Evolutionary conservation across 1,140 invertebrate genomes (phyloP).

Genomic region (Meloidogyne exigua): DNA sequence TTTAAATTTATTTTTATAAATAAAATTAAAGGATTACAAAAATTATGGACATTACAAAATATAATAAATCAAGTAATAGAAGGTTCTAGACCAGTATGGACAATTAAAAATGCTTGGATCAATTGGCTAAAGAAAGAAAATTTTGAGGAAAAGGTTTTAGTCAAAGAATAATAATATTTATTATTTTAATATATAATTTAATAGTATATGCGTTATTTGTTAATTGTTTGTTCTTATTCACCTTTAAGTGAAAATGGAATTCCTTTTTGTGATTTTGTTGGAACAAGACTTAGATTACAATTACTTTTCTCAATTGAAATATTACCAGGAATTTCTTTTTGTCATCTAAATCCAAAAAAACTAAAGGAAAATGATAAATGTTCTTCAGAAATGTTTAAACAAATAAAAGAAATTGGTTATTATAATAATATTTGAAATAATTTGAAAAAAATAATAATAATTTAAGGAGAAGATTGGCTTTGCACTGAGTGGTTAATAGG

Average conservation of each 20-base stretch:
- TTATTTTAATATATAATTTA: not conserved
- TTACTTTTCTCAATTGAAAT: slow-evolving; percentile 1
- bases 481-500: not conserved
- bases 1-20: no score
- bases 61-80: not conserved
- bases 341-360: not conserved
- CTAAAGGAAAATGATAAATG: not conserved
- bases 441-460: no score
- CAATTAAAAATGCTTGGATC: not conserved
- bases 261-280: slow-evolving; percentile 18
- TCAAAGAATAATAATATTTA: not conserved
- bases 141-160: not conserved
- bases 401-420: no score
- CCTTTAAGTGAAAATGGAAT: not conserved
- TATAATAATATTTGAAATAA: no score
- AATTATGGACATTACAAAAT: not conserved
- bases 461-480: not conserved
- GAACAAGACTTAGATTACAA: slow-evolving; percentile 19
- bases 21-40: not conserved
- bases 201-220: slow-evolving; percentile 7
- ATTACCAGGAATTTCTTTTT: not conserved
- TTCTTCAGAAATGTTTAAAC: not conserved
- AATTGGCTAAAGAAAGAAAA: not conserved
- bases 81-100: not conserved
- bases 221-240: slow-evolving; percentile 1